phyloP scores from a whole-genome alignment of 2,888 invertebrate species.

The Ophonus ardosiacus region DNA sequence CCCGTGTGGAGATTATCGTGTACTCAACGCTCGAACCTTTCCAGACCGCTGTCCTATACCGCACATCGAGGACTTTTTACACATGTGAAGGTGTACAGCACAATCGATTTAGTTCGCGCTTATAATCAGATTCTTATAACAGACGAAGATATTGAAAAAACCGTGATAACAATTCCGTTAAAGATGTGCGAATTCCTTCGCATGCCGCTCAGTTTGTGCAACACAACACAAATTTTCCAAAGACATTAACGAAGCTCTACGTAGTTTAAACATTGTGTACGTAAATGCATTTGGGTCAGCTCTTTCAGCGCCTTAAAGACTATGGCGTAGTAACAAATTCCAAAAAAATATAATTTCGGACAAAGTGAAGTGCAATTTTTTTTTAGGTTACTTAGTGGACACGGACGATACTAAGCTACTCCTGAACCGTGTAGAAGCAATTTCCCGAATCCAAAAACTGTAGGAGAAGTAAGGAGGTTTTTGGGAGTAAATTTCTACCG shows the following conservation, averaged over 20 bases:
- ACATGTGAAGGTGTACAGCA: background rate
- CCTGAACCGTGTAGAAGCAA: constrained; percentile 3
- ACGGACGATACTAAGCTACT: background rate
- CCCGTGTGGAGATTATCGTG: no score
- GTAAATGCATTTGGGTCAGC: constrained; percentile 66
- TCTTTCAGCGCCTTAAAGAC: constrained; percentile 66
- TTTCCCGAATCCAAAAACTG: no score
- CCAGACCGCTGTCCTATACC: constrained; percentile 35
- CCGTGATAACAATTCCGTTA: background rate
- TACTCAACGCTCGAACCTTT: constrained; percentile 69
- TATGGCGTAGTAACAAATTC: constrained; percentile 66
- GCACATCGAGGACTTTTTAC: constrained; percentile 20
- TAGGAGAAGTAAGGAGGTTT: no score
- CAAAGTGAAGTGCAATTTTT: background rate
- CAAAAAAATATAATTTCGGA: no score
- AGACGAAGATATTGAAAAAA: constrained; percentile 1
- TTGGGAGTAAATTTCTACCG: constrained; percentile 60
- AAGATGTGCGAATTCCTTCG: background rate
- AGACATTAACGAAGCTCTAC: constrained; percentile 68
- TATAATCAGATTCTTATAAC: constrained; percentile 25
- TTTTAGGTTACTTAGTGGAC: no score
- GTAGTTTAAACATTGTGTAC: constrained; percentile 67
- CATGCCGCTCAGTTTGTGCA: constrained; percentile 68
- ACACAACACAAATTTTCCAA: constrained; percentile 71
- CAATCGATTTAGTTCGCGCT: constrained; percentile 5